These are phyloP conservation scores for Chaetoderma sp. DNA, from an alignment of 2,888 invertebrate species.

Conservation along the genomic window DNA sequence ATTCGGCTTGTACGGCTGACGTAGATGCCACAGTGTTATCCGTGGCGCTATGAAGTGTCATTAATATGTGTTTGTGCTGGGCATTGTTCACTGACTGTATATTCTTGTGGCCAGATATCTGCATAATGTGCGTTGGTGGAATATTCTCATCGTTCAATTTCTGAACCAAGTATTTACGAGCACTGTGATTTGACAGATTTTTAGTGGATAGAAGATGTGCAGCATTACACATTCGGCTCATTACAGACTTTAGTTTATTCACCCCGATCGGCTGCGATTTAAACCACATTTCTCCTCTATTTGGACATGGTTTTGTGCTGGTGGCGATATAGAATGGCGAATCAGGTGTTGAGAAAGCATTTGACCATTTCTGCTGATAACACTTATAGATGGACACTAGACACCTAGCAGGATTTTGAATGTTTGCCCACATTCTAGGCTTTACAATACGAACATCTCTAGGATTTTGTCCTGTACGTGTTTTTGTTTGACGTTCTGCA, in stretches of 20 bases:
- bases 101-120: constrained; percentile 13
- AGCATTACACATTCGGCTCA: constrained; percentile 14
- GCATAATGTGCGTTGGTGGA: constrained; percentile 11
- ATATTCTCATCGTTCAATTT: constrained; percentile 7
- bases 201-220: not conserved
- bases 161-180: constrained; percentile 17
- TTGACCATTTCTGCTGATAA: not conserved
- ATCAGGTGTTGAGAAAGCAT: not conserved
- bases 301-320: not conserved
- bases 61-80: too few species aligned
- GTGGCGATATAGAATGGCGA: constrained; percentile 10
- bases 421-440: constrained; percentile 12
- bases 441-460: not conserved
- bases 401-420: not conserved
- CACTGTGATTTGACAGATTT: constrained; percentile 10
- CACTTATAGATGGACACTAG: constrained; percentile 8
- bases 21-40: too few species aligned
- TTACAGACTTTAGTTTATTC: constrained; percentile 11
- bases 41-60: too few species aligned
- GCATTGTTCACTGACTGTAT: constrained; percentile 11
- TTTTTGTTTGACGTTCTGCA: not conserved
- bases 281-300: constrained; percentile 4
- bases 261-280: constrained; percentile 5
- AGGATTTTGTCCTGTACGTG: not conserved
- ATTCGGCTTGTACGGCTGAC: too few species aligned